Base-by-base conservation (phyloP, 2,113 vertebrate species). In the Gasterosteus aculeatus region DNA sequence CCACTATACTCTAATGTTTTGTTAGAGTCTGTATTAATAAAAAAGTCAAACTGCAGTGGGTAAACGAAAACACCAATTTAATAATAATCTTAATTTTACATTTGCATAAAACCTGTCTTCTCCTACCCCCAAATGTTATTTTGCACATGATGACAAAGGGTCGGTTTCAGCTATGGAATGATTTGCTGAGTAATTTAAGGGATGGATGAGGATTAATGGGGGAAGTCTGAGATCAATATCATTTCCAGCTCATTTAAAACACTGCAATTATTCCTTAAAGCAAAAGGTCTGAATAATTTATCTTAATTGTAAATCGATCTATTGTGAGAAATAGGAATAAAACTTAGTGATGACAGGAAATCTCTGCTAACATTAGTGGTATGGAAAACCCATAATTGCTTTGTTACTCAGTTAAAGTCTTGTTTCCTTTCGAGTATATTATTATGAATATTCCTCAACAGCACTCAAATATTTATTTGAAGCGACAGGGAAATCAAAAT, bases 221-320 rank as follows among this genome's bases (percentile, higher is more conserved):
- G 71, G 19, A 69, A 77, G 72, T 67, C 10, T 4, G 44, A 71
- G 82, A 89, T 86, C 86, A 79, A 86, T 86, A 86, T 85, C 7
- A 83, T 85, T 78, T 85, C 51, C 19, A 71, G 54, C 77, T 82
- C 78, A 82, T 91, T 85, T 88, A 46, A 78, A 82, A 66, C 53
- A 29, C 39, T 10, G 71, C 82, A 81, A 77, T 89, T 80, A 84
- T 84, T 87, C 58, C 69, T 69, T 74, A 77, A 78, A 73, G 51
- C 31, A 71, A 62, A 26, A 82, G 63, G 63, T 83, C 65, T 76
- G 72, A 82, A 91, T 85, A 75, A 86, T 85, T 80, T 53, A 85
- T 78, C 67, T 82, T 78, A 75, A 87, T 82, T 87, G 69, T 51
- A 49, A 82, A 87, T 77, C 71, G 77, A 85, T 84, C 62, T 68